Conservation (phyloP, 2,113 vertebrate species). For the Engraulis encrasicolus region DNA sequence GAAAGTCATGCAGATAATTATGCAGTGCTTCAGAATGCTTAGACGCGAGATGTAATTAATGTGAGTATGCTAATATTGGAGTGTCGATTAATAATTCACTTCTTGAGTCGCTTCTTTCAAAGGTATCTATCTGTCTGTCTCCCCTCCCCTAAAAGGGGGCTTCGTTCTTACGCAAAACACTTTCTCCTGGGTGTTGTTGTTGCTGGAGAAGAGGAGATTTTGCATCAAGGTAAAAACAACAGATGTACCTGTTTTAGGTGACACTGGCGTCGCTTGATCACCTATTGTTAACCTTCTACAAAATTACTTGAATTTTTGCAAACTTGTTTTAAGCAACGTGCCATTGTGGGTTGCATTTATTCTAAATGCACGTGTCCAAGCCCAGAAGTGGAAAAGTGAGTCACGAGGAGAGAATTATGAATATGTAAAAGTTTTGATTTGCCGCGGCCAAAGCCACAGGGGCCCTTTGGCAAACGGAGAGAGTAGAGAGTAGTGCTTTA, state of each 20-base stretch:
- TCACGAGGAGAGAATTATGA: neutral
- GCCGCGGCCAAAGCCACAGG: neutral
- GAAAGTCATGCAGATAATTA: conserved; percentile 34
- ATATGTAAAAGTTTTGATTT: neutral
- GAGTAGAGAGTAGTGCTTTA: too few species aligned
- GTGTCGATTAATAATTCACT: conserved; percentile 44
- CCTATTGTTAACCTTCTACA: neutral
- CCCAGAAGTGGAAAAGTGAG: neutral
- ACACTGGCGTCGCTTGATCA: too few species aligned
- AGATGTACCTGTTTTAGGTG: too few species aligned
- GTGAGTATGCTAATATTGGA: conserved; percentile 48
- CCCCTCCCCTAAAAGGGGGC: neutral
- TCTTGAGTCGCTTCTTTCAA: conserved; percentile 4
- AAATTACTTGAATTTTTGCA: neutral
- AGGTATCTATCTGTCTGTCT: neutral
- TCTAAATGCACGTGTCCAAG: neutral
- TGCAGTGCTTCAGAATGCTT: conserved; percentile 19
- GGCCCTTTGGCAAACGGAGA: conserved; percentile 13
- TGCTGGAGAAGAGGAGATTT: neutral
- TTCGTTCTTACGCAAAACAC: neutral
- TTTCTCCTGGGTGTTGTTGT: neutral
- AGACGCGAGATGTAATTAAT: conserved; percentile 44
- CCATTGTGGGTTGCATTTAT: neutral
- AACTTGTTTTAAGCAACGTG: neutral
- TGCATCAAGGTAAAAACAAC: neutral